Percentiles rank a stretch among this genome's conserved stretches.
phyloP scores from a whole-genome alignment of 1,140 invertebrate species.

The Drosophila elegans region DNA sequence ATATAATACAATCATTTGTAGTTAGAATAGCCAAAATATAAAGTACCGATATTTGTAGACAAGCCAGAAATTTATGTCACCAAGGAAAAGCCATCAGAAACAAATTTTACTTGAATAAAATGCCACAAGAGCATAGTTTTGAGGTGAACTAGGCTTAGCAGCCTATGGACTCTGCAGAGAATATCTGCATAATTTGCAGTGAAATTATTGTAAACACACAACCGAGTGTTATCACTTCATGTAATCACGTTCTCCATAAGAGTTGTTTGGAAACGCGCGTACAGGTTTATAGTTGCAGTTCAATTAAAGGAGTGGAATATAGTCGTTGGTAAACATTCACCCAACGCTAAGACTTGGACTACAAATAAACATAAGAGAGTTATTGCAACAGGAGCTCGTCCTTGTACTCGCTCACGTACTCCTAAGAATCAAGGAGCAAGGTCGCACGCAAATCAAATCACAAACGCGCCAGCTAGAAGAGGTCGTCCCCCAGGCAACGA shows the following conservation, averaged over 20 bases:
- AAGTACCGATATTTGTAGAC: no score
- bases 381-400: not conserved
- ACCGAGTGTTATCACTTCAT: not conserved
- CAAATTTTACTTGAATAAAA: no score
- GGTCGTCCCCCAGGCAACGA: not conserved
- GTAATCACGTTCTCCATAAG: slow-evolving; percentile 2
- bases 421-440: not conserved
- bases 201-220: slow-evolving; percentile 3
- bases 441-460: not conserved
- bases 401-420: not conserved
- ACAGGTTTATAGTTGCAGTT: not conserved
- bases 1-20: no score
- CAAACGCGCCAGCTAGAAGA: slow-evolving; percentile 1
- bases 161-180: not conserved
- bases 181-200: not conserved
- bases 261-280: not conserved
- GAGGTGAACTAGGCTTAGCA: not conserved
- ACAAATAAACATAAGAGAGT: not conserved
- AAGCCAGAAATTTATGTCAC: no score
- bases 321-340: slow-evolving; percentile 2
- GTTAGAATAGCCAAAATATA: no score
- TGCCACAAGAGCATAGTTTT: no score
- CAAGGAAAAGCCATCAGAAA: no score
- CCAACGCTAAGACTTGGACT: not conserved
- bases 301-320: not conserved